These are phyloP conservation scores for Lordiphosa andalusiaca DNA, from an alignment of 2,888 invertebrate species.

Conservation along the genomic window DNA sequence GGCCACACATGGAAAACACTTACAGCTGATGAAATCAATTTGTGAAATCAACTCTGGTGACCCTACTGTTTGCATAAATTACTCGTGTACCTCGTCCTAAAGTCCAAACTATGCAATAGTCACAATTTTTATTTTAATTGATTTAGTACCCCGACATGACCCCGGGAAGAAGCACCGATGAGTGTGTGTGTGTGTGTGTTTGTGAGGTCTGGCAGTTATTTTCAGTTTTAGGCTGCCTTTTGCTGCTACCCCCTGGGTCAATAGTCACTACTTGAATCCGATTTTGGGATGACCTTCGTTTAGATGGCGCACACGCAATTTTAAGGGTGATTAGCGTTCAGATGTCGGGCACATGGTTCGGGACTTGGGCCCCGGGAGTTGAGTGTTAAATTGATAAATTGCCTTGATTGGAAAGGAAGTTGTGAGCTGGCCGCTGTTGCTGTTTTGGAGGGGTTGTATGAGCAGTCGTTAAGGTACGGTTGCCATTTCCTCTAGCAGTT, in stretches of 20 bases:
- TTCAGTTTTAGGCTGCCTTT: conserved; percentile 14
- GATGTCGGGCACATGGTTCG: conserved; percentile 37
- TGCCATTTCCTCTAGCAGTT: too few species aligned
- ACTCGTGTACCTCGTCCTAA: conserved; percentile 14
- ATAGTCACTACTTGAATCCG: conserved; percentile 15
- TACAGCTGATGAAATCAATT: conserved; percentile 67
- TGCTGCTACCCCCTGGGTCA: not conserved
- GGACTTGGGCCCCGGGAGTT: conserved; percentile 31
- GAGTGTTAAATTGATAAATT: conserved; percentile 72
- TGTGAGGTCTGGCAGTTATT: conserved; percentile 16
- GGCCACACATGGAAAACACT: conserved; percentile 31
- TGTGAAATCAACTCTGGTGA: conserved; percentile 57
- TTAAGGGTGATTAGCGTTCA: conserved; percentile 68
- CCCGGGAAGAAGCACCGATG: conserved; percentile 8
- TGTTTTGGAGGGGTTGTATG: conserved; percentile 1
- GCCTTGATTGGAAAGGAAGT: conserved; percentile 70
- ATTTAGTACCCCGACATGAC: conserved; percentile 41
- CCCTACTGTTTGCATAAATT: conserved; percentile 34
- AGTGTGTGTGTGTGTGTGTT: conserved; percentile 10
- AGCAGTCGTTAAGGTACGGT: too few species aligned
- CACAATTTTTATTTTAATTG: conserved; percentile 51
- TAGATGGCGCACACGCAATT: conserved; percentile 58
- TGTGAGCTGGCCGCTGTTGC: conserved; percentile 40
- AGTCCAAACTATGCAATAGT: conserved; percentile 26
- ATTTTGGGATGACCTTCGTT: conserved; percentile 57